Conservation (phyloP, 2,797 vertebrate genomes). For the Pagetopsis macropterus region DNA sequence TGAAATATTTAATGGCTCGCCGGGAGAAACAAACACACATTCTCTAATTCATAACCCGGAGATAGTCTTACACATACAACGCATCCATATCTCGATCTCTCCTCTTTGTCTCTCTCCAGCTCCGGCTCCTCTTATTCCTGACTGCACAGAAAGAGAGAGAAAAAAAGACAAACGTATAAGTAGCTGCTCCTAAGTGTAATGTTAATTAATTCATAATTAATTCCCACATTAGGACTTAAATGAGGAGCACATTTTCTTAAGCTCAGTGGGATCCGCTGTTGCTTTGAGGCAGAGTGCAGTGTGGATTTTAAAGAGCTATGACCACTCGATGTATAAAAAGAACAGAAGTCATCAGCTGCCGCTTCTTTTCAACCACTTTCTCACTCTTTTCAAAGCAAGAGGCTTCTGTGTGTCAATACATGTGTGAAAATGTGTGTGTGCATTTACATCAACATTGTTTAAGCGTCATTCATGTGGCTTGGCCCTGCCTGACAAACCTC, state of each 20-base stretch:
- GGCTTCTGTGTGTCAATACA: slow-evolving; percentile 23
- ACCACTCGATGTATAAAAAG: slow-evolving; percentile 57
- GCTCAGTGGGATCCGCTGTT: slow-evolving; percentile 67
- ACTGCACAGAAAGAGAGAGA: slow-evolving; percentile 51
- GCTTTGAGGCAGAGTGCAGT: slow-evolving; percentile 68
- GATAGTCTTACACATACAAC: slow-evolving; percentile 69
- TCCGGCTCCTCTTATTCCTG: slow-evolving; percentile 50
- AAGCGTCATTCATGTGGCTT: slow-evolving; percentile 54
- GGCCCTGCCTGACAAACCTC: slow-evolving; percentile 49
- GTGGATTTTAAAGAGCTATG: slow-evolving; percentile 61
- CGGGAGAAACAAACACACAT: slow-evolving; percentile 81
- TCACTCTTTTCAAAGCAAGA: slow-evolving; percentile 39
- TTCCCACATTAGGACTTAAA: slow-evolving; percentile 75
- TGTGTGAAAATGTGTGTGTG: slow-evolving; percentile 30
- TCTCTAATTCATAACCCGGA: slow-evolving; percentile 81
- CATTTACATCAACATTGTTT: slow-evolving; percentile 43
- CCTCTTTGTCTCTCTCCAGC: slow-evolving; percentile 64
- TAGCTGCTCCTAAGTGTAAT: slow-evolving; percentile 70
- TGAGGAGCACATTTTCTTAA: slow-evolving; percentile 69
- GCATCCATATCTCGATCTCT: slow-evolving; percentile 61
- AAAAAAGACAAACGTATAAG: slow-evolving; percentile 52
- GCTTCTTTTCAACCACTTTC: slow-evolving; percentile 45
- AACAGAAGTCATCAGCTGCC: slow-evolving; percentile 55
- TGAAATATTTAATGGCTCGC: slow-evolving; percentile 85
- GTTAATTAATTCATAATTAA: slow-evolving; percentile 82